phyloP scores from a whole-genome alignment of 2,113 vertebrate genomes.

The Sialia sialis region DNA sequence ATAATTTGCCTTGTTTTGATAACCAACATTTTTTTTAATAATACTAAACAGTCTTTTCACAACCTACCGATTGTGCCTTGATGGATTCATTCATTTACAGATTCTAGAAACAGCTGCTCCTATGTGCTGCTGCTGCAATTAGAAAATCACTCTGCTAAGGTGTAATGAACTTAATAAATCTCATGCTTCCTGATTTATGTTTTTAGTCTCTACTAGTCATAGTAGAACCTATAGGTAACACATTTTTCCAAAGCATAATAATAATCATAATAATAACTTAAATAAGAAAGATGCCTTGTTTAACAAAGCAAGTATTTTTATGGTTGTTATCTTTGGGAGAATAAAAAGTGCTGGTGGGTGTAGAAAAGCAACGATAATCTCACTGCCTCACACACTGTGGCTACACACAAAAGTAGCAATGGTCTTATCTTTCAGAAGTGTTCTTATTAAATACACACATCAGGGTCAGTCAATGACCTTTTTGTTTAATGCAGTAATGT shows the following conservation, averaged over 20 bases:
- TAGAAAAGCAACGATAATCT: background rate
- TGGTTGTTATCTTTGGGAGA: background rate
- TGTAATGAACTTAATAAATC: background rate
- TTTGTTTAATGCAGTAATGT: slow-evolving; percentile 11
- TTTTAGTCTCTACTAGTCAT: background rate
- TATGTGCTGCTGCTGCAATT: background rate
- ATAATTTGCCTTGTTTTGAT: background rate
- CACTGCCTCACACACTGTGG: background rate
- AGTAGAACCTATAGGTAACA: background rate
- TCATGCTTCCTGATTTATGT: background rate
- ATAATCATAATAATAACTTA: background rate
- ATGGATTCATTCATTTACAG: background rate
- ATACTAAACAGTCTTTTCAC: background rate
- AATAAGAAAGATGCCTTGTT: background rate
- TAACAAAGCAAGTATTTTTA: background rate
- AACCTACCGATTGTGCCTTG: background rate
- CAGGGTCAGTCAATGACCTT: background rate
- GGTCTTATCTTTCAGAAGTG: background rate
- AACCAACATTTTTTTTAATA: background rate
- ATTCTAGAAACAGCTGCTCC: background rate
- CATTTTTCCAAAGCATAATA: background rate
- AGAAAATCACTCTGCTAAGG: background rate
- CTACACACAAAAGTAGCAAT: background rate
- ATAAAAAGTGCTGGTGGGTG: background rate
- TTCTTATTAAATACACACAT: background rate